A percentile compares a stretch with the other conserved stretches of the same genome.
phyloP scores from a whole-genome alignment of 2,888 invertebrate genomes.

The Diaphora mendica region DNA sequence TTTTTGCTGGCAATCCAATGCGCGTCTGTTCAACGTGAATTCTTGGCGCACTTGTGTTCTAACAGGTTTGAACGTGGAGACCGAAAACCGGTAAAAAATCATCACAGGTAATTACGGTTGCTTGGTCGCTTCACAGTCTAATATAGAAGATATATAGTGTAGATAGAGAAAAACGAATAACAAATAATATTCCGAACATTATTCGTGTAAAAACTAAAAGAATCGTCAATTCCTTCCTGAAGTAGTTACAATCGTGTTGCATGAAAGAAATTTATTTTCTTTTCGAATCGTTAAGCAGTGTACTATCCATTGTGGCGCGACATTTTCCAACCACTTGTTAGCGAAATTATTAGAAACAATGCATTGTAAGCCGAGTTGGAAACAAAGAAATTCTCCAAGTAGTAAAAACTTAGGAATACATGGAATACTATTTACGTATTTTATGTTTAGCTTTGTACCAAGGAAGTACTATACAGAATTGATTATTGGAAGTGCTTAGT shows the following conservation, averaged over 20 bases:
- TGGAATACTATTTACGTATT: constrained; percentile 63
- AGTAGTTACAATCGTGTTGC: constrained; percentile 38
- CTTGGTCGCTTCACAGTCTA: constrained; percentile 73
- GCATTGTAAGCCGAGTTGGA: constrained; percentile 70
- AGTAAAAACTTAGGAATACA: constrained; percentile 75
- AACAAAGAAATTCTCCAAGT: constrained; percentile 77
- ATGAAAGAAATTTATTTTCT: constrained; percentile 57
- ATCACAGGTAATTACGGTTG: constrained; percentile 80
- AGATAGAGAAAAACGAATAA: constrained; percentile 22
- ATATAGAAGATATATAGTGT: constrained; percentile 34
- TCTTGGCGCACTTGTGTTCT: constrained; percentile 76
- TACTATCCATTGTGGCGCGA: constrained; percentile 66
- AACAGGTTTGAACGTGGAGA: constrained; percentile 81
- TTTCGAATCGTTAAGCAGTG: constrained; percentile 59
- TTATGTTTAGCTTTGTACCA: constrained; percentile 53
- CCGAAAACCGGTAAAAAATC: constrained; percentile 82
- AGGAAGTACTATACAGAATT: constrained; percentile 57
- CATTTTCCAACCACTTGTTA: constrained; percentile 72
- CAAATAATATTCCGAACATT: constrained; percentile 17
- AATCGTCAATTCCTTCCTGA: constrained; percentile 31
- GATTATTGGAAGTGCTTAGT: constrained; percentile 35
- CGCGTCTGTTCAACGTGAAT: constrained; percentile 73
- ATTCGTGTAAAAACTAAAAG: constrained; percentile 13
- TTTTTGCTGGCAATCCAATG: constrained; percentile 71
- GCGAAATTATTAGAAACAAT: constrained; percentile 78